Base-by-base conservation (phyloP, 2,797 vertebrate species). In the Neosilurus mollespiculum region DNA sequence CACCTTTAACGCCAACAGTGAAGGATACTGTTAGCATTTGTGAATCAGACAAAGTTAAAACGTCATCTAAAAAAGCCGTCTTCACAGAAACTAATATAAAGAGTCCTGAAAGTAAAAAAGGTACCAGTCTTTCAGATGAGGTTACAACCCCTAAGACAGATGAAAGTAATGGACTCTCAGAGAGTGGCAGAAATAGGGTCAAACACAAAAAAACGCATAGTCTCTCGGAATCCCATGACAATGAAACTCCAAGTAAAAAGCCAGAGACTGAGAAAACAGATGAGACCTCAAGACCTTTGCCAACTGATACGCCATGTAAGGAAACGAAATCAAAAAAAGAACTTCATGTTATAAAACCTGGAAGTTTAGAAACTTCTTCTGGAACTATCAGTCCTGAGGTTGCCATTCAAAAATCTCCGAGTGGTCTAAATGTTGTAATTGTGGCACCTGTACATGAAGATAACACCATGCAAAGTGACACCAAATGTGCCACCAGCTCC, bases 181-280 rank as follows among this genome's bases (percentile, higher is more conserved):
- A 80, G 72, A 72, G 56, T 37, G 51, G 20, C 58, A 43, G 15
- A 37, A 54, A 20, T 51, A 56, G 70, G 53, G 14, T 53, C 3
- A 86, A 83, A 75, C 70, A 18, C 22, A 85, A 85, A 72, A 87
- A 85, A 79, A 9, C 1, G 4, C 22, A 77, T 4, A 43, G 49
- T 4, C n/a, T 49, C 4, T 70, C 69, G 2, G 75, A 79, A 43
- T n/a, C 26, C 3, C 14, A 10, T 61, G 9, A 49, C 9, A 8
- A 18, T 53, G 10, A 81, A 65, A 81, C 66, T 69, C 77, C 84
- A 67, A 51, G 61, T 22, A 24, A 77, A 65, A 71, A 58, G 26
- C 26, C 58, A 34, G 37, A 75, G 20, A 72, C 18, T 75, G 71
- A 67, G 43, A 70, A 56, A 37, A n/a, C 22, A 9, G 69, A 59